A percentile compares a stretch with the other conserved stretches of the same genome.
Evolutionary conservation across 2,113 vertebrate species (phyloP).

Genomic region (Lophotis ruficrista): DNA sequence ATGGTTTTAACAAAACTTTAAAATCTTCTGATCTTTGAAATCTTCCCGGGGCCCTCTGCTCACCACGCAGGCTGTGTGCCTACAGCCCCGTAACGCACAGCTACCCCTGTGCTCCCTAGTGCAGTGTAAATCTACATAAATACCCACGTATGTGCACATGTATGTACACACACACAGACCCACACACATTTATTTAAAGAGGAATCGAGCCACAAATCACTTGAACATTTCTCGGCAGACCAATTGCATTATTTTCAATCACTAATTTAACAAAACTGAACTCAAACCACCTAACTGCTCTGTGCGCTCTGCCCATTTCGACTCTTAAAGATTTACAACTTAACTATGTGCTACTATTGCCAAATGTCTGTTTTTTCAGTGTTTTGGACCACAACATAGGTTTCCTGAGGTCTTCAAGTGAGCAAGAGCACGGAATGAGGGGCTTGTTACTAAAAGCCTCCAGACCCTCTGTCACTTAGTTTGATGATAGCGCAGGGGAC

Average conservation of each 20-base stretch:
- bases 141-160: rapidly evolving
- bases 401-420: background rate
- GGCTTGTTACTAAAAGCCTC: background rate
- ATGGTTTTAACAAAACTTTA: constrained; percentile 12
- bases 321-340: background rate
- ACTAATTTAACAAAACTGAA: background rate
- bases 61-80: rapidly evolving
- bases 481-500: background rate
- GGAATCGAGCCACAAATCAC: background rate
- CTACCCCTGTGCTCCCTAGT: rapidly evolving
- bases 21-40: constrained; percentile 26
- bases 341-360: background rate
- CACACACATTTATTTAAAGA: background rate
- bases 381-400: background rate
- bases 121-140: background rate
- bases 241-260: background rate
- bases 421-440: background rate
- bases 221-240: background rate
- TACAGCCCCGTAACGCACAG: background rate
- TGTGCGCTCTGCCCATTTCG: background rate
- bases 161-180: background rate
- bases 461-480: background rate
- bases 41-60: background rate
- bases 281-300: background rate
- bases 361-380: background rate